These are phyloP conservation scores for Astropecten irregularis DNA, from an alignment of 53 echinoderm and acorn worm genomes.

Conservation along the genomic window DNA sequence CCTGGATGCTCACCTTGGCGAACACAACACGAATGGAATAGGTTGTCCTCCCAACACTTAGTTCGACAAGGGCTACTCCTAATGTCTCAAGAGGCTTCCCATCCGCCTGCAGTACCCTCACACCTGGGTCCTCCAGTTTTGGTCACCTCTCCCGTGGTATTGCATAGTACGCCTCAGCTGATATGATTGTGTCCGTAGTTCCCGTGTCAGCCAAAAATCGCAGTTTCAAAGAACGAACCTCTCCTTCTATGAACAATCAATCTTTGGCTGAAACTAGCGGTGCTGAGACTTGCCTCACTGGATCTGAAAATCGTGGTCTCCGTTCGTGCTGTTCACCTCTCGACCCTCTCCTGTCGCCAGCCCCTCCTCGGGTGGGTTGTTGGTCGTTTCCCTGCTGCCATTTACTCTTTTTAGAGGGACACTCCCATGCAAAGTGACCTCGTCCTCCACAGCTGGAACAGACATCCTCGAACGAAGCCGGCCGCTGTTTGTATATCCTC, in stretches of 20 bases:
- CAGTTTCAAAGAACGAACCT: too few relatives aligned
- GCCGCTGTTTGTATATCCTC: neutral
- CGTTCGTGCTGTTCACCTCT: neutral
- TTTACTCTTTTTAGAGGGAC: neutral
- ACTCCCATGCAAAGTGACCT: conserved; percentile 38
- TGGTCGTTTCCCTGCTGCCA: conserved; percentile 13
- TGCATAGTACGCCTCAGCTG: conserved; percentile 24
- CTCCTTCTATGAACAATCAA: neutral
- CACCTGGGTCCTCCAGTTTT: neutral
- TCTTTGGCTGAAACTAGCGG: neutral
- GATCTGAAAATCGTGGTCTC: neutral
- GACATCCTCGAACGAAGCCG: neutral
- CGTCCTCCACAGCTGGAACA: neutral
- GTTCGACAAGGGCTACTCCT: conserved; percentile 30
- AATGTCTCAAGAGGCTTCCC: conserved; percentile 31
- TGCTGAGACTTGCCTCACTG: too few relatives aligned
- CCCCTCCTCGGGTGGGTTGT: conserved; percentile 19
- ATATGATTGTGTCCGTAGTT: conserved; percentile 52
- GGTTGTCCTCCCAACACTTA: neutral
- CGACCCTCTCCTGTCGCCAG: neutral
- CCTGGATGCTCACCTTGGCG: conserved; percentile 23
- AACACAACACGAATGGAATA: conserved; percentile 35
- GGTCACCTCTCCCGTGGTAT: conserved; percentile 33
- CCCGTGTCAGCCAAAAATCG: conserved; percentile 46
- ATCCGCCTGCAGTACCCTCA: conserved; percentile 22